Base-by-base conservation (phyloP, 23 tunicate species). In the Oikopleura albicans region DNA sequence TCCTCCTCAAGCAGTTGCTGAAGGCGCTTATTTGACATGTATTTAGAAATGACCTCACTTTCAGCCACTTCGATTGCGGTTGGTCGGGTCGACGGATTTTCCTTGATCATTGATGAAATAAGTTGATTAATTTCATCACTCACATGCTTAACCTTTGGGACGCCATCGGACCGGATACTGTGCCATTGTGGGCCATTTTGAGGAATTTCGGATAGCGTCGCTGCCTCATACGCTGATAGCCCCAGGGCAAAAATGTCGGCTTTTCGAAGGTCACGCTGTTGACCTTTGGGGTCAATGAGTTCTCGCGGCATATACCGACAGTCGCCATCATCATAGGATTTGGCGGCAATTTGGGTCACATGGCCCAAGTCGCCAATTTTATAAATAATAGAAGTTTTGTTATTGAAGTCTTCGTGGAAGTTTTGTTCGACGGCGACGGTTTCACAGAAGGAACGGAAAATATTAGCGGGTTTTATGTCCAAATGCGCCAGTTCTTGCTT, bases 401-500 rank as follows among this genome's bases (percentile, higher is more conserved):
- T 8, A 27, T 83, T 39, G 35, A 39, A 84, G 41, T 86, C 63
- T 12, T 49, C 63, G 16, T 49, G 16, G 63, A 49, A 49, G 22
- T 49, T 49, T 12, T 12, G 63, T 22, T 71, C 79, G 37, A 71
- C 34, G 79, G 79, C 35, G 37, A 71, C 79, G 37, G 35, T 29
- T 16, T 71, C 79, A 37, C 34, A 71, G 37, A 71, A 71, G 4
- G 4, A 41, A 37, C 36, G 39, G 1, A 76, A 1, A 39, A 56
- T 85, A 71, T 40, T 89, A 83, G 93, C 97, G n/a, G 98, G 98
- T 88, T 93, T 93, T 0, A 93, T 93, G 84, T 93, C 98, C 86
- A 93, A 34, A 86, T 93, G 98, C 4, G 89, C 98, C 35, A 93
- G 86, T 75, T 88, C 86, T 75, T 93, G 94, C 40, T 90, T 86